Evolutionary conservation across 2,113 vertebrate genomes (phyloP).

Genomic region (Anoplopoma fimbria): DNA sequence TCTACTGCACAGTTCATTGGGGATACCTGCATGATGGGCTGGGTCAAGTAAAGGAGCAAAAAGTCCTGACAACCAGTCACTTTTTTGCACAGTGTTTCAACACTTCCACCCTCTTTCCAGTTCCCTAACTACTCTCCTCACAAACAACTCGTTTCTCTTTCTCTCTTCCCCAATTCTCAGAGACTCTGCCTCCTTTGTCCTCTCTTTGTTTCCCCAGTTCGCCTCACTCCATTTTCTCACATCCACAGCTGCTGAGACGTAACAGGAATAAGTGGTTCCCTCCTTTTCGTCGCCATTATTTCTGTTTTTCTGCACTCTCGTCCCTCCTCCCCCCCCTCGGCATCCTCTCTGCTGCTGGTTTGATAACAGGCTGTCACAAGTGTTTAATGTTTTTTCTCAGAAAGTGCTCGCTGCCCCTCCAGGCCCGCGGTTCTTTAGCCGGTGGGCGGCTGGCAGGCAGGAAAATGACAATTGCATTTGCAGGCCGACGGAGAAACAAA

Average conservation of each 20-base stretch:
- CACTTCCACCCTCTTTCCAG: not conserved
- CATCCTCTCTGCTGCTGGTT: constrained; percentile 31
- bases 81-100: not conserved
- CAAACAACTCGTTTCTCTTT: constrained; percentile 10
- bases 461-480: constrained; percentile 53
- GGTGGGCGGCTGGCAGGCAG: constrained; percentile 29
- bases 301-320: not conserved
- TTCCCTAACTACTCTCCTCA: not conserved
- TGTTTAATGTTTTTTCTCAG: constrained; percentile 60
- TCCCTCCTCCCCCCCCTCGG: not conserved
- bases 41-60: not conserved
- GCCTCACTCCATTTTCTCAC: constrained; percentile 2
- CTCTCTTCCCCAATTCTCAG: not conserved
- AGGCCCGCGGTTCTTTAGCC: constrained; percentile 7
- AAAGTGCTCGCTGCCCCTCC: constrained; percentile 34
- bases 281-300: constrained; percentile 5
- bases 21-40: not conserved
- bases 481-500: constrained; percentile 26
- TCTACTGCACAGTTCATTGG: not conserved
- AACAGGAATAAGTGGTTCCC: constrained; percentile 33
- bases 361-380: constrained; percentile 72
- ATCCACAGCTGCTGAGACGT: constrained; percentile 12
- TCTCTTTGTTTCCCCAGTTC: not conserved
- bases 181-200: not conserved
- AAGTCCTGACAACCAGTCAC: not conserved